A percentile compares a stretch with the other conserved stretches of the same genome.
These are phyloP conservation scores for Hormiphora californensis DNA, from an alignment of 37 sponge, comb jelly and placozoan genomes.

Conservation along the genomic window DNA sequence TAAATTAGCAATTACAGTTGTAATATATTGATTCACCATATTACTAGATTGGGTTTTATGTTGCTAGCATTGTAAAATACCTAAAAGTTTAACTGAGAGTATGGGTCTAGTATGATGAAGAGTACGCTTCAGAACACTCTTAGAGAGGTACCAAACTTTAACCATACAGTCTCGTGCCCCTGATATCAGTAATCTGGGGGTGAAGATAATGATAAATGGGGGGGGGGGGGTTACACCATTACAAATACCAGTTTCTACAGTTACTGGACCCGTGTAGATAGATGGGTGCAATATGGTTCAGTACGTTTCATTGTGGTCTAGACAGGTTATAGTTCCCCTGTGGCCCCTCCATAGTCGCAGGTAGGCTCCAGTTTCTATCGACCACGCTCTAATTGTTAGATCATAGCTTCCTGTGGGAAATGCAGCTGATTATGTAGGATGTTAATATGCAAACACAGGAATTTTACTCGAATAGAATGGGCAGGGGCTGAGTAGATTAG, in stretches of 20 bases:
- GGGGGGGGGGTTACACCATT: background rate
- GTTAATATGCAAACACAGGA: background rate
- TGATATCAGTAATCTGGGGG: constrained; percentile 17
- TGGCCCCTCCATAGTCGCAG: constrained; percentile 55
- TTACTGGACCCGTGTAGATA: background rate
- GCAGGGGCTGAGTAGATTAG: background rate
- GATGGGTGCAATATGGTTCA: background rate
- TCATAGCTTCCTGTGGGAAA: constrained; percentile 56
- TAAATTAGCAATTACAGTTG: no score
- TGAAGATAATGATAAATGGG: background rate
- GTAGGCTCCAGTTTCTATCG: constrained; percentile 52
- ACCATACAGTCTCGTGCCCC: constrained; percentile 41
- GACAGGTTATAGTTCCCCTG: constrained; percentile 55
- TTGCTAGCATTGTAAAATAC: no score
- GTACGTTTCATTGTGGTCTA: constrained; percentile 52
- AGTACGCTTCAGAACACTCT: constrained; percentile 11
- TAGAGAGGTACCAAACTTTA: constrained; percentile 25
- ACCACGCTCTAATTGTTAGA: constrained; percentile 55
- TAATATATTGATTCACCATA: no score
- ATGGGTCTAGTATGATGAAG: background rate
- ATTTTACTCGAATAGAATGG: background rate
- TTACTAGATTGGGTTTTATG: no score
- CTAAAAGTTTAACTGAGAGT: background rate
- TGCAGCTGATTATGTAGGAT: background rate
- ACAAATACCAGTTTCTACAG: background rate